A percentile compares a stretch with the other conserved stretches of the same genome.
phyloP scores from a whole-genome alignment of 2,888 invertebrate species.

The Cremastobaeus sp. region DNA sequence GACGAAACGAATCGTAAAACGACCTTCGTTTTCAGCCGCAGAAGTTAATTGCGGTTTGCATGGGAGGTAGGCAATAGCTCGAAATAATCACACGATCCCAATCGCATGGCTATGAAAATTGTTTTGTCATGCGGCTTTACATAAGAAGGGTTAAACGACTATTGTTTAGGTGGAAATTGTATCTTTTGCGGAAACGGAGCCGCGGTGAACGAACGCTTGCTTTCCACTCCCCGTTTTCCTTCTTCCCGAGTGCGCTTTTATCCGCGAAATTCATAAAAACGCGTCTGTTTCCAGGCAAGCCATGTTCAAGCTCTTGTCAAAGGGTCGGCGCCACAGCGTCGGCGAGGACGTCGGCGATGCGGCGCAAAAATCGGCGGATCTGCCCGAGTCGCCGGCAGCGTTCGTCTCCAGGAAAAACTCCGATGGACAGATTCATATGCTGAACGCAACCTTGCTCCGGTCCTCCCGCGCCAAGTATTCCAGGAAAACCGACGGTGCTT shows the following conservation, averaged over 20 bases:
- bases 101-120: constrained; percentile 65
- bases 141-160: constrained; percentile 21
- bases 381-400: constrained; percentile 68
- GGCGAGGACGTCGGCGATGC: constrained; percentile 79
- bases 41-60: constrained; percentile 53
- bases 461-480: constrained; percentile 71
- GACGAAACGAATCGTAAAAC: constrained; percentile 51
- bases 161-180: constrained; percentile 28
- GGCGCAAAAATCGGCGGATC: constrained; percentile 64
- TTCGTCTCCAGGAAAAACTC: constrained; percentile 61
- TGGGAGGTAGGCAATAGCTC: constrained; percentile 30
- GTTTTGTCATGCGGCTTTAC: constrained; percentile 56
- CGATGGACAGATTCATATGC: constrained; percentile 64
- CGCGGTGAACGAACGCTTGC: no score
- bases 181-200: constrained; percentile 10
- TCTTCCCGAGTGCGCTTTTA: no score
- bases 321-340: constrained; percentile 83
- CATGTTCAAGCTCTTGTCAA: constrained; percentile 82
- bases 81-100: constrained; percentile 64
- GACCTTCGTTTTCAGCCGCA: constrained; percentile 55
- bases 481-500: constrained; percentile 71
- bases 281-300: constrained; percentile 47
- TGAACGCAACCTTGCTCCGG: constrained; percentile 63
- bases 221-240: no score
- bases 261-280: constrained; percentile 16